These are phyloP conservation scores for Marasmarcha lunaedactyla DNA, from an alignment of 2,888 invertebrate genomes.

Conservation along the genomic window DNA sequence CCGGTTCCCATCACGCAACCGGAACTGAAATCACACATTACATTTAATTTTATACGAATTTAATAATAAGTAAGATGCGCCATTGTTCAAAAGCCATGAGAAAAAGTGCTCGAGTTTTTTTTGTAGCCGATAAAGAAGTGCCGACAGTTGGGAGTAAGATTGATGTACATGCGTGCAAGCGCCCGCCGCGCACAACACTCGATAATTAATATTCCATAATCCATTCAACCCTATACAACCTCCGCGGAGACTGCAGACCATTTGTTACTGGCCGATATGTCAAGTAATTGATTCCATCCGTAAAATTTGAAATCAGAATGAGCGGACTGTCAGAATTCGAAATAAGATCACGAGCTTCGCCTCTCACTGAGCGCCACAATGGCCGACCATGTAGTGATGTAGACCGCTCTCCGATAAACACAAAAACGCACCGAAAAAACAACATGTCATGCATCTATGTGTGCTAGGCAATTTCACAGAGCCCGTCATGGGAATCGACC, in stretches of 20 bases:
- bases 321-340: constrained; percentile 15
- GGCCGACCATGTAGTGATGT: no score
- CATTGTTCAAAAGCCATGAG: constrained; percentile 56
- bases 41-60: constrained; percentile 69
- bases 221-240: constrained; percentile 41
- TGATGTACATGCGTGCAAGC: constrained; percentile 54
- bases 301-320: constrained; percentile 64
- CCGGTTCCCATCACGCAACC: constrained; percentile 60
- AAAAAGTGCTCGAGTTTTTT: constrained; percentile 49
- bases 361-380: constrained; percentile 53
- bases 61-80: constrained; percentile 65
- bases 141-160: constrained; percentile 53
- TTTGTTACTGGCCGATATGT: constrained; percentile 42
- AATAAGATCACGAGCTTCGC: constrained; percentile 14
- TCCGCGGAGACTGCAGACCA: constrained; percentile 20
- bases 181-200: constrained; percentile 46
- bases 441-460: constrained; percentile 70
- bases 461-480: constrained; percentile 65
- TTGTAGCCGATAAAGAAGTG: constrained; percentile 63
- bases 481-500: constrained; percentile 65
- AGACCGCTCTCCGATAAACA: constrained; percentile 48
- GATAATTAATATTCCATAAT: constrained; percentile 63
- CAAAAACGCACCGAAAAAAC: constrained; percentile 60
- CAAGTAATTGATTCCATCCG: constrained; percentile 60
- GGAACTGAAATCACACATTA: constrained; percentile 67